Percentiles rank a stretch among this genome's conserved stretches.
Evolutionary conservation across 2,113 vertebrate genomes (phyloP).

Genomic region (Aegithalos caudatus): DNA sequence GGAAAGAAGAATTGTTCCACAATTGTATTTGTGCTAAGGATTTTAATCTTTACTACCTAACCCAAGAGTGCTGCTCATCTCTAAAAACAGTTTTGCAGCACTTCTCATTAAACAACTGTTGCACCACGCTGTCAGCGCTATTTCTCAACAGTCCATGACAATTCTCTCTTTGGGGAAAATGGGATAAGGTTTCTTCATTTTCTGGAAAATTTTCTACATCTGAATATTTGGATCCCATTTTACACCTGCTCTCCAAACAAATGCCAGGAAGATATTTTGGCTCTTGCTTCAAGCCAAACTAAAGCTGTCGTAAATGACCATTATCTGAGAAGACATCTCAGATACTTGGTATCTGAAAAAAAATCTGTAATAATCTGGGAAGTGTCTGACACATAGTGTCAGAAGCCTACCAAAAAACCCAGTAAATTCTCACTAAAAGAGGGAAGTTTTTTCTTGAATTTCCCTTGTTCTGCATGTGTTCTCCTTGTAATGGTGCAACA

Average conservation of each 20-base stretch:
- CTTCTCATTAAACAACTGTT: background rate
- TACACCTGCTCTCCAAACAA: background rate
- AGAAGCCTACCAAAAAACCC: background rate
- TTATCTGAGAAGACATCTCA: background rate
- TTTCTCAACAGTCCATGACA: background rate
- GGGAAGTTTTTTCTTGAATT: background rate
- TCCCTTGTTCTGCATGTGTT: background rate
- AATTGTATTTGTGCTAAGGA: background rate
- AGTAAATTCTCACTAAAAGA: background rate
- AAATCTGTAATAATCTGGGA: background rate
- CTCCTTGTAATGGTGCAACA: background rate
- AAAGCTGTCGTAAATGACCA: background rate
- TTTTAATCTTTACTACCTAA: background rate
- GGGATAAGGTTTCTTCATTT: background rate
- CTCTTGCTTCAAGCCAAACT: background rate
- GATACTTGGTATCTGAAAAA: background rate
- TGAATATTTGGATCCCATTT: background rate
- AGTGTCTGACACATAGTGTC: background rate
- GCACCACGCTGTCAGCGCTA: background rate
- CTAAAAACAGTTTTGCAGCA: background rate
- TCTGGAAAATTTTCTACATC: background rate
- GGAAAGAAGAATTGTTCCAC: background rate
- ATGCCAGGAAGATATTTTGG: background rate
- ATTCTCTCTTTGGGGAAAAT: background rate
- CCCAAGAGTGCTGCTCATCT: background rate